Conservation (phyloP, 1,140 invertebrate species). For the Pomacea maculata region DNA sequence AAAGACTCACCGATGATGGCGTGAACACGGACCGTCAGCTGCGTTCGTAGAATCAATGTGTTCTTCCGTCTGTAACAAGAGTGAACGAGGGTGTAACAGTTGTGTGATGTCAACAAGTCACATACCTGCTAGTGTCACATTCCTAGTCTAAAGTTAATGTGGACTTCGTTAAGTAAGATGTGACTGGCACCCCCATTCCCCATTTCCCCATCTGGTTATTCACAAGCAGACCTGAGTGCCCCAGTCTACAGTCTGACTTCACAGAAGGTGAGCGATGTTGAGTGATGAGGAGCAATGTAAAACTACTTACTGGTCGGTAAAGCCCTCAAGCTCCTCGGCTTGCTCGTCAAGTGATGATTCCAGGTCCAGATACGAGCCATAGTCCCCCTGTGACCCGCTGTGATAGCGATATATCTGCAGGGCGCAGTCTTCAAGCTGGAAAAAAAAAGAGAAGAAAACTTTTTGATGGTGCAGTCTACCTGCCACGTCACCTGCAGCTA, state of each 20-base stretch:
- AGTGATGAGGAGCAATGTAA: background rate
- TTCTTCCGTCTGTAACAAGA: conserved; percentile 89
- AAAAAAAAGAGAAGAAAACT: background rate
- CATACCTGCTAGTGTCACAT: too few relatives aligned
- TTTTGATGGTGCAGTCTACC: too few relatives aligned
- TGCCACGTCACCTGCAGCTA: too few relatives aligned
- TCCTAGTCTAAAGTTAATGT: too few relatives aligned
- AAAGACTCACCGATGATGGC: conserved; percentile 92
- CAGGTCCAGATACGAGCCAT: conserved; percentile 94
- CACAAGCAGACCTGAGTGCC: background rate
- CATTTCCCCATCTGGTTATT: background rate
- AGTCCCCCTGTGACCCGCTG: conserved; percentile 76
- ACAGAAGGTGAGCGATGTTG: too few relatives aligned
- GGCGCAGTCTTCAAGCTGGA: conserved; percentile 93
- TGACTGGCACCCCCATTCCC: background rate
- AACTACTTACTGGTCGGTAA: conserved; percentile 88
- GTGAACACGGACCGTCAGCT: conserved; percentile 95
- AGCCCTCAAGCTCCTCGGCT: conserved; percentile 93
- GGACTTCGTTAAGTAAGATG: too few relatives aligned
- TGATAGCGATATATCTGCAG: conserved; percentile 93
- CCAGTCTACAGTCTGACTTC: background rate
- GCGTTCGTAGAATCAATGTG: conserved; percentile 93
- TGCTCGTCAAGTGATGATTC: conserved; percentile 95
- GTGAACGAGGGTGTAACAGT: too few relatives aligned
- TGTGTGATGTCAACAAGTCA: too few relatives aligned